A percentile compares a stretch with the other conserved stretches of the same genome.
These are phyloP conservation scores for Phoebastria nigripes DNA, from an alignment of 2,797 vertebrate species.

Conservation along the genomic window DNA sequence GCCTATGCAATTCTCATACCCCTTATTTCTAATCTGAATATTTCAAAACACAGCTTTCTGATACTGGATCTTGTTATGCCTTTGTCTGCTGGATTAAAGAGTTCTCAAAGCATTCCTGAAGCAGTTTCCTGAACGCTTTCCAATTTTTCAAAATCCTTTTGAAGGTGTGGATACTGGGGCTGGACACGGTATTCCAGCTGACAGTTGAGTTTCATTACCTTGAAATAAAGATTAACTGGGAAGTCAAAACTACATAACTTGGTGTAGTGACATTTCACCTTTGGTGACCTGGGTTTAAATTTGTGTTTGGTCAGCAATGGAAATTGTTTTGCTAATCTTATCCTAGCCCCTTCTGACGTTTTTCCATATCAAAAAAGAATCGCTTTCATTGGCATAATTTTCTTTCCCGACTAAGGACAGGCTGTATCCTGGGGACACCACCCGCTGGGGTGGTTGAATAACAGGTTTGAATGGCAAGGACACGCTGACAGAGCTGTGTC, in stretches of 20 bases:
- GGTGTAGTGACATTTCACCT: constrained; percentile 35
- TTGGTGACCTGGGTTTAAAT: constrained; percentile 22
- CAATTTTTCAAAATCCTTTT: constrained; percentile 55
- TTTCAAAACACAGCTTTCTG: constrained; percentile 34
- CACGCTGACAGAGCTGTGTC: not conserved
- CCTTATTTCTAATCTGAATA: constrained; percentile 14
- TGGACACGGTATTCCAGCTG: constrained; percentile 24
- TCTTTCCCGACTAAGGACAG: not conserved
- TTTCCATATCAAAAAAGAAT: constrained; percentile 34
- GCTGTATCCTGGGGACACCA: too few relatives aligned
- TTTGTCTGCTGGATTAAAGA: constrained; percentile 58
- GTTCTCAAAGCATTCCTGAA: constrained; percentile 61
- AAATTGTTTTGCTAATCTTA: constrained; percentile 62
- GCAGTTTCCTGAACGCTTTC: constrained; percentile 36
- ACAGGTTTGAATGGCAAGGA: not conserved
- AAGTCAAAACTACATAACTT: constrained; percentile 31
- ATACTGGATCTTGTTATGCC: constrained; percentile 44
- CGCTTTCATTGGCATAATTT: not conserved
- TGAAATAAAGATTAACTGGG: constrained; percentile 52
- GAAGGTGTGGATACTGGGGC: constrained; percentile 30
- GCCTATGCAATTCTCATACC: not conserved
- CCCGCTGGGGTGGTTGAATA: not conserved
- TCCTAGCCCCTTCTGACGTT: constrained; percentile 27
- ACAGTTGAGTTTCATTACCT: constrained; percentile 53
- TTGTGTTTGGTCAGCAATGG: constrained; percentile 42